Conservation (phyloP, 2,888 invertebrate species). For the Vanessa cardui region DNA sequence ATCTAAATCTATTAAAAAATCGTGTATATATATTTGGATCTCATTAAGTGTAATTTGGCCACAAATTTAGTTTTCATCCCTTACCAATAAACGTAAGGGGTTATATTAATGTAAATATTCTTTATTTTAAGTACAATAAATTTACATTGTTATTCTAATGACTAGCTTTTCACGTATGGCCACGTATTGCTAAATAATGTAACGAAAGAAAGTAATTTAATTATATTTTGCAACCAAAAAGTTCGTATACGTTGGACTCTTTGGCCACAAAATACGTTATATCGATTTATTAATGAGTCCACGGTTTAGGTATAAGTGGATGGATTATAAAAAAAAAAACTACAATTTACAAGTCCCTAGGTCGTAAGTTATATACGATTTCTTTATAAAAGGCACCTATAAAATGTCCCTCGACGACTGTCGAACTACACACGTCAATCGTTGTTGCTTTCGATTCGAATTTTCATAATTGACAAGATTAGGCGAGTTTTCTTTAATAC, state of each 20-base stretch:
- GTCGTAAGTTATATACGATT: conserved; percentile 64
- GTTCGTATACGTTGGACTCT: conserved; percentile 27
- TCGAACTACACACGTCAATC: conserved; percentile 62
- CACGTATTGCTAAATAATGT: conserved; percentile 58
- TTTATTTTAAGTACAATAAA: conserved; percentile 68
- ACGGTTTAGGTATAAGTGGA: conserved; percentile 66
- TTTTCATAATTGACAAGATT: conserved; percentile 45
- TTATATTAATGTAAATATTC: conserved; percentile 75
- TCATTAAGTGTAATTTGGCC: conserved; percentile 82
- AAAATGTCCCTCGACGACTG: conserved; percentile 71
- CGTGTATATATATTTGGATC: conserved; percentile 81
- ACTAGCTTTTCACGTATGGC: conserved; percentile 81
- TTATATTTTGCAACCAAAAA: conserved; percentile 52
- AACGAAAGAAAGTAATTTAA: conserved; percentile 49
- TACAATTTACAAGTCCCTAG: conserved; percentile 72
- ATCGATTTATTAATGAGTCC: conserved; percentile 39
- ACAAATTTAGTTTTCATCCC: conserved; percentile 77
- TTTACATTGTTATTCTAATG: conserved; percentile 80
- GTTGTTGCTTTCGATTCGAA: conserved; percentile 64
- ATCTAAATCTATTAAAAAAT: conserved; percentile 71
- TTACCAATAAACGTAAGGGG: conserved; percentile 73
- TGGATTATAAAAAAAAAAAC: conserved; percentile 69
- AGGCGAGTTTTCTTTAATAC: conserved; percentile 29
- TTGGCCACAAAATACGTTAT: conserved; percentile 48
- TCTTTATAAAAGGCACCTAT: conserved; percentile 79